Conservation (phyloP, 1,140 invertebrate genomes). For the Sycobia sp. region DNA sequence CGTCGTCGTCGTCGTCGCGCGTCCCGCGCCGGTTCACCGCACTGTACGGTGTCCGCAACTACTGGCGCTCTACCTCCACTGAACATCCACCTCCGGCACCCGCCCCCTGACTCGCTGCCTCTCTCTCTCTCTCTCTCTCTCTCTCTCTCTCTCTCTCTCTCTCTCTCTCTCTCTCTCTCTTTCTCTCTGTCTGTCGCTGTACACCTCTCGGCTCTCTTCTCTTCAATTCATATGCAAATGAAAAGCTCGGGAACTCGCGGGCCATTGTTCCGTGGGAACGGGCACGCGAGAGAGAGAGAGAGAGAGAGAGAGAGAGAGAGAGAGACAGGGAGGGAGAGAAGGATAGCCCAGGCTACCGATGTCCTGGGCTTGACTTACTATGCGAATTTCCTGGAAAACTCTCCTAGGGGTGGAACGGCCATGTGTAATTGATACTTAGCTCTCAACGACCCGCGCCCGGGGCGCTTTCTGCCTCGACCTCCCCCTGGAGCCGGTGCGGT, state of each 20-base stretch:
- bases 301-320: too few relatives aligned
- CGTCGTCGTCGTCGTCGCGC: too few relatives aligned
- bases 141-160: constrained; percentile 21
- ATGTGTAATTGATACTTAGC: constrained; percentile 59
- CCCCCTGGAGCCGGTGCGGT: too few relatives aligned
- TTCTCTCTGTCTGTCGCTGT: constrained; percentile 26
- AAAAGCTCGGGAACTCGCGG: constrained; percentile 48
- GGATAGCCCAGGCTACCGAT: constrained; percentile 41
- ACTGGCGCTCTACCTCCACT: constrained; percentile 8
- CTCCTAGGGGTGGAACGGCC: constrained; percentile 42
- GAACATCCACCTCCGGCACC: too few relatives aligned
- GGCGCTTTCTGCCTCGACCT: too few relatives aligned
- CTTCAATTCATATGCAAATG: constrained; percentile 61
- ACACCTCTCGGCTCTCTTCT: constrained; percentile 30
- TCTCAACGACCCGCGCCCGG: constrained; percentile 22
- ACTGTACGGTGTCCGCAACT: constrained; percentile 18
- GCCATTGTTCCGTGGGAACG: constrained; percentile 50
- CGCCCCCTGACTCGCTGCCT: too few relatives aligned
- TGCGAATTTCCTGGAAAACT: constrained; percentile 59
- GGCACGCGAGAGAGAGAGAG: too few relatives aligned
- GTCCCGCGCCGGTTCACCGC: constrained; percentile 34
- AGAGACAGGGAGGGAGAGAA: too few relatives aligned
- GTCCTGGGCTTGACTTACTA: constrained; percentile 59
- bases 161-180: background rate
- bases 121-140: background rate